Base-by-base conservation (phyloP, 1,140 invertebrate genomes). In the Pentalonia nigronervosa region DNA sequence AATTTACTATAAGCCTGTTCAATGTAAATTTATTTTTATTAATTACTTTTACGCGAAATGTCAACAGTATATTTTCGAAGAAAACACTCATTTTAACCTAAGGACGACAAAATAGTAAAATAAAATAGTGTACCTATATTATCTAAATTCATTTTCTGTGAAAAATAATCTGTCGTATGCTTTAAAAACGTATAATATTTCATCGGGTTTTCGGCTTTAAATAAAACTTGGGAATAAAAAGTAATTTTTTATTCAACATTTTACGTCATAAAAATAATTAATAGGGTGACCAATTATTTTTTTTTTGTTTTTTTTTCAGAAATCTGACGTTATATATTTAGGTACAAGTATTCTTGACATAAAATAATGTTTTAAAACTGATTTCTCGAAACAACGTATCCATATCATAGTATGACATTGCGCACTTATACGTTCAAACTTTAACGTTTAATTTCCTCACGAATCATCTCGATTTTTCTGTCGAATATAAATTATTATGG, bases 111-210 rank as follows among this genome's bases (percentile, higher is more conserved):
- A n/a, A 76, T 76, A 76, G 60, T 67, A 67, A 17, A 76, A 76
- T 34, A 67, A n/a, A 60, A 67, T n/a, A 20, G 11, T n/a, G 17
- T 67, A 67, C 30, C 8, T 76, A 76, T 76, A 76, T 76, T n/a
- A 76, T 76, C 14, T n/a, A 76, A 76, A 76, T n/a, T n/a, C 14
- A 76, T 76, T 76, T 76, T 76, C 60, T 76, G 60, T 76, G 14
- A 76, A 76, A 76, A 76, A 76, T 0, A 76, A 76, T 76, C 60
- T 76, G 60, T n/a, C 60, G n/a, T 30, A 34, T 76, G 30, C n/a
- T 76, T 76, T 76, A 76, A 76, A n/a, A 76, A n/a, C 60, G n/a
- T 76, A 34, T 76, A 76, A 76, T 76, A 76, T 76, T 76, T 76
- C 60, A 76, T 76, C 60, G 14, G 60, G 60, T 76, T 76, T 76